Conservation (phyloP, 2,888 invertebrate genomes). For the Caprella mutica region DNA sequence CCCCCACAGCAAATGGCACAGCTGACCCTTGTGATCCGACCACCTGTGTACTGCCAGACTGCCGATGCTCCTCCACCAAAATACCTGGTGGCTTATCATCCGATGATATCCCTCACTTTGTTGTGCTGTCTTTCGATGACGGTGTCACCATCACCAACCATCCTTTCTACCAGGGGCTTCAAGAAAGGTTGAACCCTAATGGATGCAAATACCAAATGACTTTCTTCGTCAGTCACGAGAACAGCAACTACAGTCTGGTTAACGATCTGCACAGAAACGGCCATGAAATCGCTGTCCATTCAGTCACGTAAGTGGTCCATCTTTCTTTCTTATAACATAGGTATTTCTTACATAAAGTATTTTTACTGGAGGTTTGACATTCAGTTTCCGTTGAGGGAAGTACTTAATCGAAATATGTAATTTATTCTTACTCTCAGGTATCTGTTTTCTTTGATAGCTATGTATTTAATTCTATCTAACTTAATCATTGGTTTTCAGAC, state of each 20-base stretch:
- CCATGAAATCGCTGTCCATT: conserved; percentile 36
- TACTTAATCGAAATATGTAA: too few relatives aligned
- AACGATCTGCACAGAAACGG: conserved; percentile 30
- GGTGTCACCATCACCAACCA: conserved; percentile 18
- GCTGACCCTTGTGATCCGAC: neutral
- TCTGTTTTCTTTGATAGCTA: too few relatives aligned
- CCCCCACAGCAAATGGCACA: too few relatives aligned
- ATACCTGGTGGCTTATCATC: neutral
- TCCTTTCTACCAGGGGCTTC: conserved; percentile 14
- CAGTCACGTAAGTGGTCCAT: conserved; percentile 35
- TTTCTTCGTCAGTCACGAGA: conserved; percentile 20
- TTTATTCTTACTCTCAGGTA: too few relatives aligned
- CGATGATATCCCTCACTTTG: conserved; percentile 15
- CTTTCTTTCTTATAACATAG: too few relatives aligned
- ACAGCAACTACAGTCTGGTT: conserved; percentile 18
- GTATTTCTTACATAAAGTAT: too few relatives aligned
- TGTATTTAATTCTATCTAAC: too few relatives aligned
- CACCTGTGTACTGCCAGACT: neutral
- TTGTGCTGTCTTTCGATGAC: conserved; percentile 21
- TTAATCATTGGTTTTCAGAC: conserved; percentile 9
- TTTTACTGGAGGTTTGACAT: too few relatives aligned
- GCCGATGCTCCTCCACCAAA: neutral
- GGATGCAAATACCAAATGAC: conserved; percentile 41
- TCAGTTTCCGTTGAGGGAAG: too few relatives aligned
- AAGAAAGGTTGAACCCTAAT: conserved; percentile 42